phyloP scores from a whole-genome alignment of 2,797 vertebrate species.

The Taenioides sp. region DNA sequence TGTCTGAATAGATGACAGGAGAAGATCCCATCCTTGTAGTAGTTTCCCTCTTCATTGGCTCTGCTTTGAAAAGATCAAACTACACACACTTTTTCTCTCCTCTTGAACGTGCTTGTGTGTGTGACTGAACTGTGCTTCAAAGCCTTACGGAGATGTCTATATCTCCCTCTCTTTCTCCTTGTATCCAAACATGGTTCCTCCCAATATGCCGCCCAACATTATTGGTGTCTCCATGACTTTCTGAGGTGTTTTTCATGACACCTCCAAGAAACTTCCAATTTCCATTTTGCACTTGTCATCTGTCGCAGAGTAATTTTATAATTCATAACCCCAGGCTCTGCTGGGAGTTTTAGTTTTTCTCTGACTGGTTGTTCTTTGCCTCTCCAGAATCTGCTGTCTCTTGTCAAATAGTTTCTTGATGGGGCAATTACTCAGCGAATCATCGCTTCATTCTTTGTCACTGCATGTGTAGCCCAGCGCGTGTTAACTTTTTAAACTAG shows the following conservation, averaged over 20 bases:
- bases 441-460: not conserved
- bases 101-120: slow-evolving; percentile 5
- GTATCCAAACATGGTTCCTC: slow-evolving; percentile 13
- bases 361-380: slow-evolving; percentile 1
- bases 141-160: slow-evolving; percentile 5
- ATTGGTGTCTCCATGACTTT: slow-evolving; percentile 9
- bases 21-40: not conserved
- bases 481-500: not conserved
- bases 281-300: slow-evolving; percentile 8
- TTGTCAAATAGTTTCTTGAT: slow-evolving; percentile 6
- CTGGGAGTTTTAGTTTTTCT: slow-evolving; percentile 1
- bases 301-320: slow-evolving; percentile 3
- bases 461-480: not conserved
- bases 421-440: not conserved
- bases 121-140: slow-evolving; percentile 6
- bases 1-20: not conserved
- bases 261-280: not conserved
- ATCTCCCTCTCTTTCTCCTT: slow-evolving; percentile 11
- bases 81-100: slow-evolving; percentile 11
- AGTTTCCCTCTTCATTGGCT: slow-evolving; percentile 1
- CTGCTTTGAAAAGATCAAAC: slow-evolving; percentile 17
- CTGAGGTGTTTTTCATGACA: slow-evolving; percentile 10
- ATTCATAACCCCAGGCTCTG: slow-evolving; percentile 3
- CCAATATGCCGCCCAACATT: not conserved
- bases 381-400: not conserved